phyloP scores from a whole-genome alignment of 1,140 invertebrate genomes.

The Drosophila mayri region DNA sequence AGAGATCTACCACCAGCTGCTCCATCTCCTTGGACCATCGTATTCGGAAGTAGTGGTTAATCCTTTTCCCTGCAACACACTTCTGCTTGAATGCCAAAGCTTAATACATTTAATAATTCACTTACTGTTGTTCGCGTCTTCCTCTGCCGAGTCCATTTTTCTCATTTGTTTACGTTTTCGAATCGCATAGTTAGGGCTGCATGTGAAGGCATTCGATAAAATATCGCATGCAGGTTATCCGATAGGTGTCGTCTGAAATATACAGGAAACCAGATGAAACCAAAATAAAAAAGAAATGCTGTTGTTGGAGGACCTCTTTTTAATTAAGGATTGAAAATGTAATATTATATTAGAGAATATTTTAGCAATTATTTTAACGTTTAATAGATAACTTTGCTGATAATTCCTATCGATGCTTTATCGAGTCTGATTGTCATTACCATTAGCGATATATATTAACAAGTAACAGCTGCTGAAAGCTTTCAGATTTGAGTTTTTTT shows the following conservation, averaged over 20 bases:
- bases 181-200: background rate
- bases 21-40: constrained; percentile 1
- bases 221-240: background rate
- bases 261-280: background rate
- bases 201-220: background rate
- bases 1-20: constrained; percentile 2
- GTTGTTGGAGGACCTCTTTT: too few relatives aligned
- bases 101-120: too few relatives aligned
- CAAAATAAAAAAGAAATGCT: too few relatives aligned
- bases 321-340: too few relatives aligned
- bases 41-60: background rate
- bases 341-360: too few relatives aligned
- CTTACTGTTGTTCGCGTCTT: background rate
- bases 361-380: too few relatives aligned
- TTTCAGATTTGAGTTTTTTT: constrained; percentile 24
- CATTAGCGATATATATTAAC: background rate
- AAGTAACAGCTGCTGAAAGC: constrained; percentile 18
- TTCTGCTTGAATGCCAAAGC: background rate
- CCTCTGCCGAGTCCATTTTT: constrained; percentile 1
- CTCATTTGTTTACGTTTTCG: constrained; percentile 9
- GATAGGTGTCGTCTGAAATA: background rate
- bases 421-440: background rate
- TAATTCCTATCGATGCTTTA: background rate
- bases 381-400: background rate
- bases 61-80: background rate